Conservation (phyloP, 2,113 vertebrate genomes). For the Hylia prasina region DNA sequence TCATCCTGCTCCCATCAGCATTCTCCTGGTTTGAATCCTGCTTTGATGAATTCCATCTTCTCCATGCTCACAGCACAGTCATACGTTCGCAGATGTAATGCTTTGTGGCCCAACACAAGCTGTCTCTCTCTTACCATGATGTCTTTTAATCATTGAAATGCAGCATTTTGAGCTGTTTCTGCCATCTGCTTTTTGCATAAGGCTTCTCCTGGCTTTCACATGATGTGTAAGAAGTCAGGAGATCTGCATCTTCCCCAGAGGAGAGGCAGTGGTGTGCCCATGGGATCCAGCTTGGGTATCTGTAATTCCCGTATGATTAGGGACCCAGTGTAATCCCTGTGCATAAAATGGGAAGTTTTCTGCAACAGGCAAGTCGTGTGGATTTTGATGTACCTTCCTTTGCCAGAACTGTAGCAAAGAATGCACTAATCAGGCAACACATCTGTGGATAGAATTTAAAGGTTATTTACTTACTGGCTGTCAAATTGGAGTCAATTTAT, state of each 20-base stretch:
- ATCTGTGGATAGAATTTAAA: neutral
- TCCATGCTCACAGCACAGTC: neutral
- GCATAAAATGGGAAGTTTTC: neutral
- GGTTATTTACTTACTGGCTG: neutral
- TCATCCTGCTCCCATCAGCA: neutral
- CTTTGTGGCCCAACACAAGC: neutral
- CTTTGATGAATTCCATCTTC: neutral
- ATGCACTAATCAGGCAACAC: neutral
- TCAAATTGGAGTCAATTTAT: constrained; percentile 11
- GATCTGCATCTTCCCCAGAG: neutral
- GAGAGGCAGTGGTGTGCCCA: neutral
- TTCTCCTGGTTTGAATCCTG: neutral
- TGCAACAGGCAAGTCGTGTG: neutral
- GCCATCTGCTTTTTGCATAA: neutral
- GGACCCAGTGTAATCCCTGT: neutral
- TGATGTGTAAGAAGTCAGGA: neutral
- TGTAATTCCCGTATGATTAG: neutral
- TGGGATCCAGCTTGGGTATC: neutral
- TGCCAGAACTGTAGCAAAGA: neutral
- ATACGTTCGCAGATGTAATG: neutral
- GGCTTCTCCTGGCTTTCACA: neutral
- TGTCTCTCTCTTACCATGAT: neutral
- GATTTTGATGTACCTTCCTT: neutral
- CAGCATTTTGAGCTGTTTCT: neutral
- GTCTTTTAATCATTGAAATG: neutral